A percentile compares a stretch with the other conserved stretches of the same genome.
These are phyloP conservation scores for Carassius gibelio DNA, from an alignment of 2,113 vertebrate genomes.

Conservation along the genomic window DNA sequence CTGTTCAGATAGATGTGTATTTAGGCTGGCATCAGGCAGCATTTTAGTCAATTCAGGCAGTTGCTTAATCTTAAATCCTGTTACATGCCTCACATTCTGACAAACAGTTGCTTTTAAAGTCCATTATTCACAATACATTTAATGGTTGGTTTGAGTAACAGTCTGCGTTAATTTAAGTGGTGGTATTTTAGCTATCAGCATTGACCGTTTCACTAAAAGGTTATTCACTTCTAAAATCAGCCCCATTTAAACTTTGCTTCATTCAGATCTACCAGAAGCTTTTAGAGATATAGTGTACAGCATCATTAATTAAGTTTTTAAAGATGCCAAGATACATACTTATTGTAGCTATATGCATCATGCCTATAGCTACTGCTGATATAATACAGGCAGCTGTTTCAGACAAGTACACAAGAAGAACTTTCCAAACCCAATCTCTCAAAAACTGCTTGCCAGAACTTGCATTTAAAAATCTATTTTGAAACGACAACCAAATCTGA, in stretches of 20 bases:
- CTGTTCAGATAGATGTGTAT: background rate
- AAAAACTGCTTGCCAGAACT: no score
- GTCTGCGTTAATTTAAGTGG: background rate
- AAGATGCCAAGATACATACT: no score
- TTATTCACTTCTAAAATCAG: background rate
- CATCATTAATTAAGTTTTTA: no score
- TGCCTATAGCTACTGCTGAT: no score
- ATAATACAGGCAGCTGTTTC: no score
- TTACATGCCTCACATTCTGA: slow-evolving; percentile 17
- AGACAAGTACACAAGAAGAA: no score
- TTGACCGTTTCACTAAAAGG: background rate
- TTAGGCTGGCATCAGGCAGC: slow-evolving; percentile 10
- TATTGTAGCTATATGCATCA: no score
- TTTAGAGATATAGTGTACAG: background rate
- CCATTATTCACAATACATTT: slow-evolving; percentile 1
- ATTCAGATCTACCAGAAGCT: background rate
- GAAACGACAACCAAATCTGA: no score
- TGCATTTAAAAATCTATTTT: no score
- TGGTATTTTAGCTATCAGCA: background rate
- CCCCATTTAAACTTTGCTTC: background rate
- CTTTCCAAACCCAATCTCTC: no score
- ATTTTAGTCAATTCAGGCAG: background rate
- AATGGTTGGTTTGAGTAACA: background rate
- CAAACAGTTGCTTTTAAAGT: slow-evolving; percentile 15
- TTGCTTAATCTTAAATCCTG: slow-evolving; percentile 24